phyloP scores from a whole-genome alignment of 2,797 vertebrate genomes.

The Iguana delicatissima region DNA sequence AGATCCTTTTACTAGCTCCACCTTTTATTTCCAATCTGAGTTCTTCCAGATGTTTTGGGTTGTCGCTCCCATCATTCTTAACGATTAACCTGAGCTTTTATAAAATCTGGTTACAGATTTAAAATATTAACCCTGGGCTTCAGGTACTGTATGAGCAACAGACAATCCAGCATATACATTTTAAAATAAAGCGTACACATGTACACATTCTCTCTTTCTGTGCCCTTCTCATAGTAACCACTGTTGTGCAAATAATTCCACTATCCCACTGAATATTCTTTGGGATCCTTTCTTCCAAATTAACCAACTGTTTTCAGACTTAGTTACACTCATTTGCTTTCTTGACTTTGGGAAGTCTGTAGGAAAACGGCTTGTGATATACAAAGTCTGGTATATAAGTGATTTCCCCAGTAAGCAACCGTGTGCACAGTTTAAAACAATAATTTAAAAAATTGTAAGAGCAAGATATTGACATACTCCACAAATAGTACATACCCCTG shows the following conservation, averaged over 20 bases:
- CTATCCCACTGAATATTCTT: background rate
- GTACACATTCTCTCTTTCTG: background rate
- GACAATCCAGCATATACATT: background rate
- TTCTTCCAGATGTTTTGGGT: too few species aligned
- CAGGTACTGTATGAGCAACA: background rate
- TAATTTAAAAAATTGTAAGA: background rate
- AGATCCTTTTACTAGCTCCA: too few species aligned
- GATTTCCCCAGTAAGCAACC: background rate
- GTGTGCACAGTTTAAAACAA: background rate
- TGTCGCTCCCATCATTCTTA: too few species aligned
- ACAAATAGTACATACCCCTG: constrained; percentile 85
- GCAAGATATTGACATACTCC: background rate
- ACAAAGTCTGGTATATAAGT: background rate
- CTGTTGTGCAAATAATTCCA: background rate
- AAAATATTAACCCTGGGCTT: background rate
- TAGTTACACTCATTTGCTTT: background rate
- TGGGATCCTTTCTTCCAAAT: background rate
- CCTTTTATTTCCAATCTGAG: too few species aligned
- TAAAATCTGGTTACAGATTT: background rate
- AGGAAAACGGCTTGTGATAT: background rate
- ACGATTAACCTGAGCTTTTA: background rate
- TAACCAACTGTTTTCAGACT: background rate
- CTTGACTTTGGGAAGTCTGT: background rate
- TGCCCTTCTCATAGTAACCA: background rate
- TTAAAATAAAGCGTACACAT: background rate